Conservation (phyloP, 2,888 invertebrate species). For the Schizotus pectinicornis region DNA sequence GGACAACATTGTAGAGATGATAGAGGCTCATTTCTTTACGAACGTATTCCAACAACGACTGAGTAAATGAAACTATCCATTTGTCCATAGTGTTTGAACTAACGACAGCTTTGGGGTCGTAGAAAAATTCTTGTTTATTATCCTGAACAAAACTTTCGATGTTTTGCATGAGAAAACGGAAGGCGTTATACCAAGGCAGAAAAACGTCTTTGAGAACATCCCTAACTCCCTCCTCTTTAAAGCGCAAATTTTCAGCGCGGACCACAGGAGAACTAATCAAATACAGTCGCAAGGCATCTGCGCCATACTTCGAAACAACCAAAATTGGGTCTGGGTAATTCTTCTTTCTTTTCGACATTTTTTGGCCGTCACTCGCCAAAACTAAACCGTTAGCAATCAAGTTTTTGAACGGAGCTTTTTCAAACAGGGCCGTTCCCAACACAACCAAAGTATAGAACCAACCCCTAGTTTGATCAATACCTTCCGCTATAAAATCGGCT, state of each 20-base stretch:
- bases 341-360: conserved; percentile 99
- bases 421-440: conserved; percentile 92
- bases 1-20: conserved; percentile 93
- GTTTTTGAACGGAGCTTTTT: conserved; percentile 97
- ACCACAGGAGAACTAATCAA: conserved; percentile 98
- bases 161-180: conserved; percentile 93
- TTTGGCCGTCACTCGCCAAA: conserved; percentile 96
- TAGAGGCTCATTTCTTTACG: conserved; percentile 94
- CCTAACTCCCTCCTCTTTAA: conserved; percentile 96
- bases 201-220: conserved; percentile 98
- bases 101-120: conserved; percentile 49
- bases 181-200: conserved; percentile 95
- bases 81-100: conserved; percentile 88
- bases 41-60: conserved; percentile 87
- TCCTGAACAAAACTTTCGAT: conserved; percentile 80
- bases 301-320: conserved; percentile 90
- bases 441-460: conserved; percentile 99
- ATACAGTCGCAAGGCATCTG: conserved; percentile 95
- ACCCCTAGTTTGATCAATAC: conserved; percentile 96
- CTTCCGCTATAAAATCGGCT: conserved; percentile 99
- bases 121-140: conserved; percentile 51
- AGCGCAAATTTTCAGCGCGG: conserved; percentile 92
- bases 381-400: conserved; percentile 96
- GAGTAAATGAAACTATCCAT: conserved; percentile 97
- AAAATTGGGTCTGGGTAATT: conserved; percentile 98